Base-by-base conservation (phyloP, 2,888 invertebrate species). In the Isoperla grammatica region DNA sequence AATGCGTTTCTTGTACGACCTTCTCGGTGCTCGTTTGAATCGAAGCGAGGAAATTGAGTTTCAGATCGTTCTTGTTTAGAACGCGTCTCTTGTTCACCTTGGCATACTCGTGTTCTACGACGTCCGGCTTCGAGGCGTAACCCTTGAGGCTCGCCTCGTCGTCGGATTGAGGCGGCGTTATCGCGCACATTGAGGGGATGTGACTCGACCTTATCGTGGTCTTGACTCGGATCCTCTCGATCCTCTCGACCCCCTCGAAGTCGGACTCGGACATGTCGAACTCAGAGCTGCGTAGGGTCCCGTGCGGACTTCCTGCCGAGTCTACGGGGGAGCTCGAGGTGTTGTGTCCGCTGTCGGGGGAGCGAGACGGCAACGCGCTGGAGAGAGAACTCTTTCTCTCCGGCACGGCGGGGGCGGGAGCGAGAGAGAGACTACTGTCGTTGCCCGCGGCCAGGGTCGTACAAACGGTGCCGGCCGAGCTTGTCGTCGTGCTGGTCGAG, bases 111-210 rank as follows among this genome's bases (percentile, higher is more conserved):
- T 29, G 4, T 29, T 29, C 29, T 6, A 4, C 8, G 8, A 8
- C 4, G 8, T 29, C 29, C 11, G 45, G 45, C 45, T 5, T 5
- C 17, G 45, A 45, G 5, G 23, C n/a, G 5, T 43, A 17, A n/a
- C n/a, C 13, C 39, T 53, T 48, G 12, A 55, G 49, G 23, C 82
- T 79, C 65, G 84, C 85, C 72, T 93, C 93, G 69, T 93, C 93
- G 67, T 93, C 93, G 64, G 91, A 92, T 63, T 88, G 87, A 0
- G 87, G 86, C 3, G 93, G 92, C 13, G 93, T 93, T 54, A 93
- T 91, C 2, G 91, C 90, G 74, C 93, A 94, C 87, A 94, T 89
- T 4, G 93, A 92, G 1, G 94, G 94, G 70, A 94, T 94, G 67
- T 93, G 81, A 67, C 89, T 89, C 56, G 89, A 88, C 69, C 88